Evolutionary conservation across 2,113 vertebrate genomes (phyloP).

Genomic region (Cariama cristata): DNA sequence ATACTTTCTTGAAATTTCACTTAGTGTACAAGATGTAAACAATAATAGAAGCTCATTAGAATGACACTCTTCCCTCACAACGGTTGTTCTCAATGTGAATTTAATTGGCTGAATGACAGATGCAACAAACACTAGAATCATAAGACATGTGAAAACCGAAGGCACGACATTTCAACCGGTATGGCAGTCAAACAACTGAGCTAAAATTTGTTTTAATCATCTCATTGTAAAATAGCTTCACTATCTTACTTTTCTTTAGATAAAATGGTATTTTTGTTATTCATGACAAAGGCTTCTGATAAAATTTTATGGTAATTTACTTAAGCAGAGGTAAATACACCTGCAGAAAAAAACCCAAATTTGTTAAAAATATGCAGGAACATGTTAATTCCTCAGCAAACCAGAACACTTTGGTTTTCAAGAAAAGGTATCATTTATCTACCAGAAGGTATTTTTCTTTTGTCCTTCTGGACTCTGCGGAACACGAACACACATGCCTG

Average conservation of each 20-base stretch:
- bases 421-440: not conserved
- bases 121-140: not conserved
- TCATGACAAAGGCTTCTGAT: not conserved
- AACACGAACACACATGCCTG: not conserved
- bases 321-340: not conserved
- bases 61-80: not conserved
- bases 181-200: not conserved
- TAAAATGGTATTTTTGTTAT: not conserved
- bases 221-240: not conserved
- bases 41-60: constrained; percentile 58
- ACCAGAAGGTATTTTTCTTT: not conserved
- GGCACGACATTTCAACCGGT: not conserved
- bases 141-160: not conserved
- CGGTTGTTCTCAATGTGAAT: not conserved
- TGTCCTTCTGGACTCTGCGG: not conserved
- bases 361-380: not conserved
- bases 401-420: not conserved
- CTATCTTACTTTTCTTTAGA: not conserved
- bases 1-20: not conserved
- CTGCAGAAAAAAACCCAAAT: not conserved
- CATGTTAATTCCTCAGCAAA: not conserved
- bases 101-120: constrained; percentile 56
- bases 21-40: constrained; percentile 28
- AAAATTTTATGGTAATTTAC: not conserved
- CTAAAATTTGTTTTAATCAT: not conserved